Percentiles rank a stretch among this genome's conserved stretches.
These are phyloP conservation scores for Agrochola lychnidis DNA, from an alignment of 2,888 invertebrate species.

Conservation along the genomic window DNA sequence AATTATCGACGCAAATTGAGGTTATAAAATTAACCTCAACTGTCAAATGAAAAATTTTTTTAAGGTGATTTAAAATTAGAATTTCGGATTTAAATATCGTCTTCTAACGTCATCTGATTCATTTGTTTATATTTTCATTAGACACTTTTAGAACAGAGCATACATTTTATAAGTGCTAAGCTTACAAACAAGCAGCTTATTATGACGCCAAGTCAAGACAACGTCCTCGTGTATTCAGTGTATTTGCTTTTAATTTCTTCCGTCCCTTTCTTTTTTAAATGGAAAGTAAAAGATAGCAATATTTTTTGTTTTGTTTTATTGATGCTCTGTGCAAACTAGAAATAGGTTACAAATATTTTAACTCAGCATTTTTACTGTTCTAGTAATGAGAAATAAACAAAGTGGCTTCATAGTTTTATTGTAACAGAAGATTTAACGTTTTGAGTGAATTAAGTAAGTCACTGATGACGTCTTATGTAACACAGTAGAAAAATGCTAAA, in stretches of 20 bases:
- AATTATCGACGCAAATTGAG: neutral
- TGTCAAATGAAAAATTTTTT: neutral
- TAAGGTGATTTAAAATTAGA: neutral
- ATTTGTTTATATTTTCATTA: neutral
- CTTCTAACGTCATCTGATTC: neutral
- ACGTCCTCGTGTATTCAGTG: neutral
- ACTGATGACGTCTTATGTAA: too few relatives aligned
- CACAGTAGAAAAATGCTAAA: too few relatives aligned
- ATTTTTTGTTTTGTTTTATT: neutral
- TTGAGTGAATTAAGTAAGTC: too few relatives aligned
- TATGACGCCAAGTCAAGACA: neutral
- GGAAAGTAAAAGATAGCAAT: neutral
- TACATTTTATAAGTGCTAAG: neutral
- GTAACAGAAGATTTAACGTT: neutral
- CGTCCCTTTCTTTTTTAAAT: neutral
- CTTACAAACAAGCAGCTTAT: neutral
- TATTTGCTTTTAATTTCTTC: neutral
- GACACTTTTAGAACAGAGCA: neutral
- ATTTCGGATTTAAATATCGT: neutral
- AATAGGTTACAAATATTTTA: neutral
- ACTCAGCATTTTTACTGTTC: neutral
- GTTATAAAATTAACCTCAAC: neutral
- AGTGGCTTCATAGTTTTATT: neutral
- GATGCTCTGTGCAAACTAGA: neutral
- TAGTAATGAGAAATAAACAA: constrained; percentile 2